Evolutionary conservation across 2,113 vertebrate genomes (phyloP).

Genomic region (Oenanthe oenanthe): DNA sequence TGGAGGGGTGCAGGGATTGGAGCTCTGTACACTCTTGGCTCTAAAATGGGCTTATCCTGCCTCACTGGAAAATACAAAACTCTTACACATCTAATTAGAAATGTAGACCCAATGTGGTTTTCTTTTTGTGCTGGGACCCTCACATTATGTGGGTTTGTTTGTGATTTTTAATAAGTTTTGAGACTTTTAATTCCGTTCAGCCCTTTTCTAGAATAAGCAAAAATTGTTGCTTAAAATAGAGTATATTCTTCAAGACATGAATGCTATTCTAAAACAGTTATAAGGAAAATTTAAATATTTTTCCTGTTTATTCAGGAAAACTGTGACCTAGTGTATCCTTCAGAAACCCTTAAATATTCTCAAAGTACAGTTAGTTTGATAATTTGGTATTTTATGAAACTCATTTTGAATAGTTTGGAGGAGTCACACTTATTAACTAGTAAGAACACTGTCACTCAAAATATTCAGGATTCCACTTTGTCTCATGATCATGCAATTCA

Average conservation of each 20-base stretch:
- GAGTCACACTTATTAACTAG: not conserved
- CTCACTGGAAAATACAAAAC: not conserved
- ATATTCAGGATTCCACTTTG: not conserved
- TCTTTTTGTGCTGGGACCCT: not conserved
- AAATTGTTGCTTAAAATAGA: not conserved
- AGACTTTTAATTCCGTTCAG: not conserved
- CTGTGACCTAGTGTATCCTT: not conserved
- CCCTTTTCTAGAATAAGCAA: not conserved
- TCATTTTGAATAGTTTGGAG: not conserved
- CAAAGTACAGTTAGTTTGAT: not conserved
- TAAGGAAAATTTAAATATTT: not conserved
- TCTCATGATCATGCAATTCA: fast-evolving
- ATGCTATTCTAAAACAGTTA: not conserved
- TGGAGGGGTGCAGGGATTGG: not conserved
- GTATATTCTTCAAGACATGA: not conserved
- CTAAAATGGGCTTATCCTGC: fast-evolving
- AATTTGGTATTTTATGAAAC: not conserved
- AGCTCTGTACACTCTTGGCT: not conserved
- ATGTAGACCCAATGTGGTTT: fast-evolving
- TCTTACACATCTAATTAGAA: not conserved
- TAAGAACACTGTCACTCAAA: not conserved
- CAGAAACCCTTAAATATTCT: not conserved
- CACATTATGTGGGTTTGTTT: fast-evolving
- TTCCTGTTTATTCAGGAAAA: not conserved
- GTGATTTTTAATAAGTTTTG: not conserved